Evolutionary conservation across 2,113 vertebrate species (phyloP), one percentile per base, ranked within the genome.

Genomic region (Indicator indicator): DNA sequence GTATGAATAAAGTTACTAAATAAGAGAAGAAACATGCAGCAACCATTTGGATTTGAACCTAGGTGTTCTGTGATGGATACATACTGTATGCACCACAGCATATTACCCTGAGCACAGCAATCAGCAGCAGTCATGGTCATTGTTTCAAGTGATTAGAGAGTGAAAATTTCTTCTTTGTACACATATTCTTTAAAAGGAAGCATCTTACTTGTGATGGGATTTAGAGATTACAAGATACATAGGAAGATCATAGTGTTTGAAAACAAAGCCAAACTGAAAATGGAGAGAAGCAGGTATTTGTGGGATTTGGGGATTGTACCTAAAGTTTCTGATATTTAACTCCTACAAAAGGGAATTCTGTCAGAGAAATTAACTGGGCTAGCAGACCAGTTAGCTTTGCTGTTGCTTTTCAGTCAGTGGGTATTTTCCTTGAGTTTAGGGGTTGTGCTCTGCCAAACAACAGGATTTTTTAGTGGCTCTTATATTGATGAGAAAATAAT

Each of bases 361-460:
- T 80, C 11, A 69, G 62, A 75, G 55, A 92, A 88, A 83, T 90
- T 71, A 93, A 78, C 28, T 59, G 33, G 14, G 13, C 32, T 65
- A 82, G 67, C 77, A 94, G 55, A 83, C n/a, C 68, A 72, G 50
- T 73, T 83, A 95, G 67, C 38, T 95, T 90, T 88, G 73, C 36
- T 84, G 50, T 24, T 93, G 58, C 50, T 93, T 89, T 94, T 69
- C 67, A 84, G 79, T 83, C 90, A 88, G 33, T 84, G 93, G 73
- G 83, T 91, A 79, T 81, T 16, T 90, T 83, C 58, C 40, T 63
- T 84, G 70, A n/a, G 40, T 82, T 82, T 94, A 96, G 50, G 26
- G 73, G 67, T 83, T 93, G 74, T 73, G 80, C 67, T 95, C 24
- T 88, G 52, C 40, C 76, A 86, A 86, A 64, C 83, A 74, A 30